Conservation (phyloP, 1,140 invertebrate genomes). For the Ganaspis sp. region DNA sequence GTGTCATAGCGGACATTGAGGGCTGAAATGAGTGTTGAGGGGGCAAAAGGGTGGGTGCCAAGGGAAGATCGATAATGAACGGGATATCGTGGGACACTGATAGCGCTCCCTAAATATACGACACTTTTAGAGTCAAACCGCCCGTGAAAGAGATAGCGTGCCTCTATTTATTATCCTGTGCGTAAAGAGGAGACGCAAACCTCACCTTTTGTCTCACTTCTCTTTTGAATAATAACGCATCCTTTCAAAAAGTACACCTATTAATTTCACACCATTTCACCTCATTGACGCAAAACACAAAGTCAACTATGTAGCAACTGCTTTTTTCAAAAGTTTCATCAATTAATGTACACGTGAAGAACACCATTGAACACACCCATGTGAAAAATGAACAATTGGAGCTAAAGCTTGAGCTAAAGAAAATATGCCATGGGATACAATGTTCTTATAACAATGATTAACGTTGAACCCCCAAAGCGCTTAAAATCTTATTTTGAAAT, state of each 20-base stretch:
- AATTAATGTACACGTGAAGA: no score
- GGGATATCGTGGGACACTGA: conserved; percentile 52
- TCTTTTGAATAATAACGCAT: conserved; percentile 29
- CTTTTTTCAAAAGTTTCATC: no score
- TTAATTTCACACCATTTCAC: not conserved
- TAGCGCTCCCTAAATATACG: conserved; percentile 52
- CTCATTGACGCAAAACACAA: no score
- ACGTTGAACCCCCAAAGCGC: no score
- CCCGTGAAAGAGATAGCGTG: conserved; percentile 67
- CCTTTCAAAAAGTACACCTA: not conserved
- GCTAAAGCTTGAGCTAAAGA: no score
- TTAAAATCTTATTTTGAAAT: no score
- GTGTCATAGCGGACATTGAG: conserved; percentile 4
- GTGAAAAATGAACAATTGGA: no score
- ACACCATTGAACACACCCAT: no score
- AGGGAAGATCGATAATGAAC: conserved; percentile 66
- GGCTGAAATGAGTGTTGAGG: conserved; percentile 23
- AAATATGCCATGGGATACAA: no score
- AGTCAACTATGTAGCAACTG: no score
- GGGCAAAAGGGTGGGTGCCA: conserved; percentile 43
- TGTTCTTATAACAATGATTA: no score
- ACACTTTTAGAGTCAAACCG: conserved; percentile 67
- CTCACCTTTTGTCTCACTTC: conserved; percentile 50
- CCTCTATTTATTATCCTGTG: conserved; percentile 47
- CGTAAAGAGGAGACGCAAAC: conserved; percentile 49